Percentiles rank a stretch among this genome's conserved stretches.
Conservation (phyloP, 1,140 invertebrate genomes). For the Platorchestia sp. region DNA sequence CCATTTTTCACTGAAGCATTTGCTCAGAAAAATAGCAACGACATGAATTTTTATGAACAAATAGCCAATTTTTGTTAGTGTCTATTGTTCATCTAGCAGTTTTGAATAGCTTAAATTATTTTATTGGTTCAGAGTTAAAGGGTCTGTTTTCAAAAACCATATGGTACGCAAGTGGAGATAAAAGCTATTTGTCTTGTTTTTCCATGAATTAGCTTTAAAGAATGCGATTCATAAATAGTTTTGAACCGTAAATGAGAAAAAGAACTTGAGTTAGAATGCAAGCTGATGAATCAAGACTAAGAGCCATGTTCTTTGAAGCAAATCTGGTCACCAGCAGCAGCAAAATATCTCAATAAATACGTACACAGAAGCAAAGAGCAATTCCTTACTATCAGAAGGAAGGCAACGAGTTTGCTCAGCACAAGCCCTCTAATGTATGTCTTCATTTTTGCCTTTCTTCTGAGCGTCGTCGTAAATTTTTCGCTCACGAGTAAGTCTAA, state of each 20-base stretch:
- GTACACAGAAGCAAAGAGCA: not conserved
- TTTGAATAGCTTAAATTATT: no score
- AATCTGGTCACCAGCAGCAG: not conserved
- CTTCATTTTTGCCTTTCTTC: constrained; percentile 53
- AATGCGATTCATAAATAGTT: not conserved
- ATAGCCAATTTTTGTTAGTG: no score
- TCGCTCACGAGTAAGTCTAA: constrained; percentile 47
- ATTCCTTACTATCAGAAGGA: not conserved
- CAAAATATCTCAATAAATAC: not conserved
- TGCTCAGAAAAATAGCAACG: no score
- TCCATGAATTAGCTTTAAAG: not conserved
- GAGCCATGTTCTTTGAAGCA: not conserved
- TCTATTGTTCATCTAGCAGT: no score
- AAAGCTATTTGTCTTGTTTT: not conserved
- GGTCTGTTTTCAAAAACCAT: no score
- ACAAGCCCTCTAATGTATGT: constrained; percentile 44
- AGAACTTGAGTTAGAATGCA: not conserved
- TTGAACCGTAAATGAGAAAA: not conserved
- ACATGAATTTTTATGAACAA: no score
- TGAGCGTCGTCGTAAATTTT: constrained; percentile 44
- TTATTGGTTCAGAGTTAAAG: no score
- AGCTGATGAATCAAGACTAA: not conserved
- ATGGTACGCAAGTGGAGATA: no score
- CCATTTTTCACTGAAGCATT: no score
- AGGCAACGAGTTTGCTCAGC: constrained; percentile 15